Evolutionary conservation across 2,797 vertebrate genomes (phyloP), one percentile per base, ranked within the genome.

Genomic region (Rousettus madagascariensis): DNA sequence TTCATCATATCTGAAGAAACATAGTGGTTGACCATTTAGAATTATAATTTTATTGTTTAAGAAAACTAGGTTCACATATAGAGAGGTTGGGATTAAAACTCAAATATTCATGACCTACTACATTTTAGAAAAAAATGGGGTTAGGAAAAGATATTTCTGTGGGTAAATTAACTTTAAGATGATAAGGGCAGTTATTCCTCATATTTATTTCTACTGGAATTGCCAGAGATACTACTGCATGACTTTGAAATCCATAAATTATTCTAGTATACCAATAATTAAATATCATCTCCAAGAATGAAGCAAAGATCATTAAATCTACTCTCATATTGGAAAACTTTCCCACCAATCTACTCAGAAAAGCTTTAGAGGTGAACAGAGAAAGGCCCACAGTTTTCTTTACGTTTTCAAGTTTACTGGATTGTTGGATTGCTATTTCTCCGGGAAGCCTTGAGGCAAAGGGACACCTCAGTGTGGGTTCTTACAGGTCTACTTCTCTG

Each of bases 151-250:
- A 63, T 33, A 28, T 46, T 66, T 86, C 43, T 69, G 19, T 82
- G 11, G 33, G 17, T 79, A 94, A 89, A 66, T 66, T 80, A 69
- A 74, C 13, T 30, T 84, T 59, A 75, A n/a, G 13, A 66, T 75
- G 68, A 72, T 83, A 77, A 71, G 2, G 33, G 38, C 49, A 46
- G 7, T 65, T 61, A 80, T 85, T 89, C 2, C 3, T 82, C 19
- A 36, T 83, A 51, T 90, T 91, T 72, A 77, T 90, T 95, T 94
- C 43, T 43, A 20, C 17, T 83, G n/a, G 8, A 89, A 86, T 86
- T 77, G 66, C 55, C 75, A 65, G 10, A 78, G 19, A 79, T 22
- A 20, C 71, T 93, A 80, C 17, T 74, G 30, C 41, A 87, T 88
- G 41, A 33, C 87, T 82, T 86, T 77, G 2, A 78, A 86, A 78